These are phyloP conservation scores for Bubo bubo DNA, from an alignment of 2,113 vertebrate species.

Conservation along the genomic window DNA sequence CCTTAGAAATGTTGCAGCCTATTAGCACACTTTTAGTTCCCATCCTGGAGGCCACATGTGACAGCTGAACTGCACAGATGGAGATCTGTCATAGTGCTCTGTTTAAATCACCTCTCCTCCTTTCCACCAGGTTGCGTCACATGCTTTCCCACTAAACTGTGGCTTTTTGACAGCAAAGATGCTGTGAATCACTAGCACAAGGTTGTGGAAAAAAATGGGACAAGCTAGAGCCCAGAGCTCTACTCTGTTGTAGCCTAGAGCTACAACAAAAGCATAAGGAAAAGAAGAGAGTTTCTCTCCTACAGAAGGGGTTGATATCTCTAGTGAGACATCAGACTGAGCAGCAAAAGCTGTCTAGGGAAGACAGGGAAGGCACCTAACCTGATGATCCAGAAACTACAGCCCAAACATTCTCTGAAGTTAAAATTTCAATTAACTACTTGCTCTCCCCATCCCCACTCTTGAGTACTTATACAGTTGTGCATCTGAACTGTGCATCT, in stretches of 20 bases:
- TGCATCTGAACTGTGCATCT: neutral
- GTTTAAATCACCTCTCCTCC: constrained; percentile 19
- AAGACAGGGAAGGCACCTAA: neutral
- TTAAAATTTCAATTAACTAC: neutral
- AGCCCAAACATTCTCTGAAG: neutral
- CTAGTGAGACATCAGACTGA: neutral
- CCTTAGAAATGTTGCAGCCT: neutral
- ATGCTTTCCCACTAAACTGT: neutral
- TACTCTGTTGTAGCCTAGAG: constrained; percentile 8
- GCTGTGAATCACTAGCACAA: neutral
- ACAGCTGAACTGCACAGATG: constrained; percentile 51
- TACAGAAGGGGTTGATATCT: neutral
- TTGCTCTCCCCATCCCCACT: neutral
- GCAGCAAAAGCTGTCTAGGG: neutral
- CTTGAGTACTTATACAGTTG: neutral
- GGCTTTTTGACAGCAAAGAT: constrained; percentile 30
- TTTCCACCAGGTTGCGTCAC: neutral
- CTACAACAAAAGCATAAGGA: neutral
- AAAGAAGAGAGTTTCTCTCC: neutral
- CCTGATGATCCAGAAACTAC: neutral
- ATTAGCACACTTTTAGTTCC: neutral
- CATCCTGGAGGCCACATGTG: neutral
- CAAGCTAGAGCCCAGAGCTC: neutral
- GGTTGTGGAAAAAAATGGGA: neutral
- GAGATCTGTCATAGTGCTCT: neutral